These are phyloP conservation scores for Dendroctonus ponderosae DNA, from an alignment of 1,140 invertebrate species.

Conservation along the genomic window DNA sequence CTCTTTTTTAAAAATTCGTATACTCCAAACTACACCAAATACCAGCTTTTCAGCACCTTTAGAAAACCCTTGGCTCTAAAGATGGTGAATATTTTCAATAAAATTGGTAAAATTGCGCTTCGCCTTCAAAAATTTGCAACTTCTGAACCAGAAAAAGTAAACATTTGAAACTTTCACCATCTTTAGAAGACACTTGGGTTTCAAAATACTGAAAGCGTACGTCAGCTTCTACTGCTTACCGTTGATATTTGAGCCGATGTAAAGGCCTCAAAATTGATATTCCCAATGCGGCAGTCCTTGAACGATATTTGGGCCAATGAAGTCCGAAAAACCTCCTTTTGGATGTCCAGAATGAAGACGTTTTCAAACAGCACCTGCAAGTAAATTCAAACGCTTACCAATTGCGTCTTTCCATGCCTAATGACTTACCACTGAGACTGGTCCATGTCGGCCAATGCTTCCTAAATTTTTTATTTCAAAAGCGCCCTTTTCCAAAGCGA, in stretches of 20 bases:
- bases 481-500: constrained; percentile 58
- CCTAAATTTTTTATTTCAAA: constrained; percentile 62
- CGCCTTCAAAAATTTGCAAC: too few relatives aligned
- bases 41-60: too few relatives aligned
- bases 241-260: constrained; percentile 61
- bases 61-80: too few relatives aligned
- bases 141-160: too few relatives aligned
- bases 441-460: constrained; percentile 55
- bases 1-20: not conserved
- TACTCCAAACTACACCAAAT: too few relatives aligned
- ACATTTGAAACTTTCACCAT: too few relatives aligned
- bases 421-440: constrained; percentile 56
- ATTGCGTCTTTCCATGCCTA: not conserved
- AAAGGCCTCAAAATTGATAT: constrained; percentile 63
- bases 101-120: too few relatives aligned
- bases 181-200: too few relatives aligned
- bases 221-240: constrained; percentile 13
- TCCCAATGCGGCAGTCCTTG: constrained; percentile 56
- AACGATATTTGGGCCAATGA: constrained; percentile 62
- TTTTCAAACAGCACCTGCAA: constrained; percentile 67
- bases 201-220: too few relatives aligned
- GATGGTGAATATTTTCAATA: too few relatives aligned
- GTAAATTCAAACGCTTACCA: constrained; percentile 35
- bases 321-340: constrained; percentile 63
- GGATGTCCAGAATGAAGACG: constrained; percentile 59